phyloP scores from a whole-genome alignment of 2,888 invertebrate genomes.

The Agelastica alni region DNA sequence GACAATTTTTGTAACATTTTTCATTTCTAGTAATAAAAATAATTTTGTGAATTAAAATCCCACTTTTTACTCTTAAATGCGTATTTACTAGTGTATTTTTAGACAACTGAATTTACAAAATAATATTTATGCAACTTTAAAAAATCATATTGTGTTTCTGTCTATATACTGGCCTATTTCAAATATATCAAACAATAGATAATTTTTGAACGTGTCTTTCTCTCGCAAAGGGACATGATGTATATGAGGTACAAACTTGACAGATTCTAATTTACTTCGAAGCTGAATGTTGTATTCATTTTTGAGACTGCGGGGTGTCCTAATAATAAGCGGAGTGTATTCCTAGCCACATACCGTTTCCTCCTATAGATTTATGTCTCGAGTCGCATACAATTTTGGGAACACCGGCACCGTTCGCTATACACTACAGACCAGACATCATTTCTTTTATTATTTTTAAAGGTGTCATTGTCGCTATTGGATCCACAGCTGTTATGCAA shows the following conservation, averaged over 20 bases:
- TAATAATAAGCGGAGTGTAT: constrained; percentile 26
- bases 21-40: too few species aligned
- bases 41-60: too few species aligned
- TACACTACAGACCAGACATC: constrained; percentile 1
- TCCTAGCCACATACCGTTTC: constrained; percentile 20
- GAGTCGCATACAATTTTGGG: background rate
- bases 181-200: constrained; percentile 3
- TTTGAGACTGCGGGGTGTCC: constrained; percentile 30
- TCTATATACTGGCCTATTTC: background rate
- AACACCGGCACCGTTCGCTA: background rate
- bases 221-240: constrained; percentile 13
- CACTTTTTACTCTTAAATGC: too few species aligned
- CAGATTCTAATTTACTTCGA: constrained; percentile 27
- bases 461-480: constrained; percentile 7
- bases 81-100: too few species aligned
- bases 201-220: background rate
- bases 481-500: constrained; percentile 2
- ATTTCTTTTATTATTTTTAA: constrained; percentile 11
- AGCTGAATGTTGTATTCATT: constrained; percentile 25
- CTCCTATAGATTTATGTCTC: constrained; percentile 18
- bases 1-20: too few species aligned
- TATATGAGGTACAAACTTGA: constrained; percentile 23
- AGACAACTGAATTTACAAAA: too few species aligned
- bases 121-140: too few species aligned
- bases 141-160: too few species aligned